Base-by-base conservation (phyloP, 2,113 vertebrate species). In the Corythoichthys intestinalis region DNA sequence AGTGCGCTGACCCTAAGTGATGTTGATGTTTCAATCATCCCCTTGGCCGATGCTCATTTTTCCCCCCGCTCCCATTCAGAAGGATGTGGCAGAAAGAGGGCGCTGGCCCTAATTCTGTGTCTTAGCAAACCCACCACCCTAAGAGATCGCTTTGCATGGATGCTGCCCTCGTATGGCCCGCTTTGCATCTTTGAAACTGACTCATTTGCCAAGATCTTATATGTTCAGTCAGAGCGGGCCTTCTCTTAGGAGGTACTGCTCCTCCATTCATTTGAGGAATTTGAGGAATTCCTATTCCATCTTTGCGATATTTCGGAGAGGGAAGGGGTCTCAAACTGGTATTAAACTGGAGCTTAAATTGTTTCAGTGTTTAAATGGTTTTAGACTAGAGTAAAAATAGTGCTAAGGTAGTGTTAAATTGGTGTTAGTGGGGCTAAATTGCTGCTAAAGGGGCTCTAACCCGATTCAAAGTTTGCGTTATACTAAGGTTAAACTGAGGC, bases 1-100 rank as follows among this genome's bases (percentile, higher is more conserved):
- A 64, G 8, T 10, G 69, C 50, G 66, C 77, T 81, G 78, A 83
- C 70, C 58, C 75, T 68, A 67, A 49, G 52, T 71, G 56, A 77
- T 47, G 35, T n/a, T 69, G 72, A 66, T 72, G 37, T 28, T 80
- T 65, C 34, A 71, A 72, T 67, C 48, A 7, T 75, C 76, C 74
- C 47, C 74, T 71, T 28, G 41, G 1, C 69, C 73, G 35, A 0
- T 38, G 58, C 65, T 35, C 6, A 7, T 38, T 62, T 20, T 9
- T 14, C 39, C 17, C 46, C 15, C 57, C 8, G n/a, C 14, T 38
- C 35, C 3, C 13, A 38, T 10, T 7, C 46, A 17, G 44, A 34
- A 34, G 20, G 34, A 65, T 34, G 48, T 48, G 64, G 48, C 64
- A 66, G 64, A 66, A 52, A 38, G 64, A 49, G 49, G 56, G 47